phyloP scores from a whole-genome alignment of 2,888 invertebrate genomes.

The Carterocephalus palaemon region DNA sequence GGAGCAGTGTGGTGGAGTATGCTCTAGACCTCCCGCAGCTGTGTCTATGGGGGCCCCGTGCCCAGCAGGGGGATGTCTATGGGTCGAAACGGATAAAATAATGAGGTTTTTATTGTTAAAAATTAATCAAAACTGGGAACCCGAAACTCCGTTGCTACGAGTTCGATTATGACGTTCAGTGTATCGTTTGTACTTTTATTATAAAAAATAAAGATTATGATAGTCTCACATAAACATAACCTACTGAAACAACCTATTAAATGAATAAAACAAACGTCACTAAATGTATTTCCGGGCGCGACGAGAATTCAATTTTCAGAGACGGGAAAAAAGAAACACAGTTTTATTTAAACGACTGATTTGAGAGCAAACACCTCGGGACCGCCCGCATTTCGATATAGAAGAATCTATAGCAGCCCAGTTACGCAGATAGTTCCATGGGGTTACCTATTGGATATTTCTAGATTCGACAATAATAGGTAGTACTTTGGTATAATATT shows the following conservation, averaged over 20 bases:
- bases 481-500: too few relatives aligned
- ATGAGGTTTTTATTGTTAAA: not conserved
- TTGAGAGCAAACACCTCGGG: conserved; percentile 67
- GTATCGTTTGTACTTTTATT: not conserved
- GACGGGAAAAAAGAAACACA: conserved; percentile 61
- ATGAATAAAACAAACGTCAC: conserved; percentile 53
- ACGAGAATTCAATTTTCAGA: conserved; percentile 60
- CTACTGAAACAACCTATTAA: conserved; percentile 37
- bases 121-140: too few relatives aligned
- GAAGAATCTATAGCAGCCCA: conserved; percentile 26
- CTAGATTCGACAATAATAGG: not conserved
- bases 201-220: conserved; percentile 8
- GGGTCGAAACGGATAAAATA: not conserved
- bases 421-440: conserved; percentile 15
- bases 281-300: conserved; percentile 54
- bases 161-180: too few relatives aligned
- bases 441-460: conserved; percentile 14
- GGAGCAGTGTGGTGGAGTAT: too few relatives aligned
- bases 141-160: too few relatives aligned
- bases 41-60: too few relatives aligned
- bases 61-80: too few relatives aligned
- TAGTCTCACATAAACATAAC: conserved; percentile 30
- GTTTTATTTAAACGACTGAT: conserved; percentile 72
- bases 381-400: conserved; percentile 56
- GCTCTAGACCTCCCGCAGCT: too few relatives aligned